phyloP scores from a whole-genome alignment of 2,888 invertebrate genomes.

The Pinctada fucata region DNA sequence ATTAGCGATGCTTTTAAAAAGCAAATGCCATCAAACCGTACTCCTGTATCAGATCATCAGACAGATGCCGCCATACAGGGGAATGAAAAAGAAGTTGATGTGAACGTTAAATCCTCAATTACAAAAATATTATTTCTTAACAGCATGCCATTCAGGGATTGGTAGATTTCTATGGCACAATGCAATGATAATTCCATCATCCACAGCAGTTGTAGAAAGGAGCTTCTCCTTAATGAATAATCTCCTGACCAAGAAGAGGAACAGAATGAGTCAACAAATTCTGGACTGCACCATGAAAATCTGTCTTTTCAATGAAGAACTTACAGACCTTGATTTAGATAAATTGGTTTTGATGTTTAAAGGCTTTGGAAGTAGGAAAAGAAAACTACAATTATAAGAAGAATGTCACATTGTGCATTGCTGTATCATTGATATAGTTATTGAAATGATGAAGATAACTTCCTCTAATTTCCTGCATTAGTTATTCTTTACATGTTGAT shows the following conservation, averaged over 20 bases:
- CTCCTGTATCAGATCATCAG: no score
- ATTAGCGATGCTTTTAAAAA: no score
- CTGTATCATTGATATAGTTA: no score
- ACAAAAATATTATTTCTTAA: not conserved
- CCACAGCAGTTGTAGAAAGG: slow-evolving; percentile 34
- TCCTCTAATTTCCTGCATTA: no score
- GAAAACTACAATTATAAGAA: slow-evolving; percentile 7
- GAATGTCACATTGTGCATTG: no score
- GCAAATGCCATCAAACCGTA: no score
- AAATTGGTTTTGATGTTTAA: slow-evolving; percentile 11
- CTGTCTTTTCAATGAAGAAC: slow-evolving; percentile 18
- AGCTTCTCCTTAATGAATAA: slow-evolving; percentile 32
- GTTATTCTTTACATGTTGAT: no score
- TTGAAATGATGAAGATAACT: no score
- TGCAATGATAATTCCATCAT: slow-evolving; percentile 29
- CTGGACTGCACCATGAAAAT: slow-evolving; percentile 28
- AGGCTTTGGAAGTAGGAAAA: slow-evolving; percentile 4
- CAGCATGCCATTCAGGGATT: not conserved
- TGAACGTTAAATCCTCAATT: not conserved
- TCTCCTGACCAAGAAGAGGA: slow-evolving; percentile 31
- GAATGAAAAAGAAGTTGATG: no score
- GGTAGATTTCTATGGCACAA: slow-evolving; percentile 22
- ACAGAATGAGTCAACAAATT: slow-evolving; percentile 19
- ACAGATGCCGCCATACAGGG: no score
- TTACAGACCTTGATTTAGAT: slow-evolving; percentile 6